A percentile compares a stretch with the other conserved stretches of the same genome.
These are phyloP conservation scores for Alouatta palliata DNA, from an alignment of 2,113 vertebrate genomes.

Conservation along the genomic window DNA sequence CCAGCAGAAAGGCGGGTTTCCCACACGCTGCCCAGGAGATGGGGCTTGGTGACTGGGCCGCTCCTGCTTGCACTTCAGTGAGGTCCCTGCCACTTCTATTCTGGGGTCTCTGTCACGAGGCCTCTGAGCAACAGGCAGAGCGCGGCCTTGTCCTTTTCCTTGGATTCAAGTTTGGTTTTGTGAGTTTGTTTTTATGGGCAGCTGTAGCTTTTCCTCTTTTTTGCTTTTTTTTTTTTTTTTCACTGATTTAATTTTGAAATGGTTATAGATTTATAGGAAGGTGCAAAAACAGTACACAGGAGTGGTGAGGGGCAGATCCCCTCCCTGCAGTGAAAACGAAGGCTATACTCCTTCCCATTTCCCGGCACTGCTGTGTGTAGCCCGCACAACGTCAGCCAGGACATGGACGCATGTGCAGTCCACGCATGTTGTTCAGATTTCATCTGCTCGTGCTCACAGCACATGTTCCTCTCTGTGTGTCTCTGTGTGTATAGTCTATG, in stretches of 20 bases:
- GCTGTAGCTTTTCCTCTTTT: not conserved
- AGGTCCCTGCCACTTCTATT: too few species aligned
- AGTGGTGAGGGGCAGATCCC: not conserved
- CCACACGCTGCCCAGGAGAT: too few species aligned
- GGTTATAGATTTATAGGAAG: not conserved
- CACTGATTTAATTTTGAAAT: not conserved
- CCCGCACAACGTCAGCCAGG: not conserved
- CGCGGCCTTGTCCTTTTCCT: not conserved
- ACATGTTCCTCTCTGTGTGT: not conserved
- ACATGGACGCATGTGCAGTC: rapidly evolving
- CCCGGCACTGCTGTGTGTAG: rapidly evolving
- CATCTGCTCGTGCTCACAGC: not conserved
- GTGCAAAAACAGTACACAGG: not conserved
- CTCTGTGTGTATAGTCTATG: not conserved
- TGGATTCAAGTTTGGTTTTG: not conserved
- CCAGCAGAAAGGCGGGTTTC: too few species aligned
- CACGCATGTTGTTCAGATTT: not conserved
- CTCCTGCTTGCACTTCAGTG: too few species aligned
- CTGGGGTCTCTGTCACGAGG: too few species aligned
- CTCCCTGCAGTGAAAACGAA: too few species aligned
- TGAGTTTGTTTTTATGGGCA: not conserved
- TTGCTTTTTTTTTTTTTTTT: not conserved
- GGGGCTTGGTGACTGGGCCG: too few species aligned
- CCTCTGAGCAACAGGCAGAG: not conserved
- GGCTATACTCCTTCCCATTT: not conserved